phyloP scores from a whole-genome alignment of 2,113 vertebrate species.

The Centrocercus urophasianus region DNA sequence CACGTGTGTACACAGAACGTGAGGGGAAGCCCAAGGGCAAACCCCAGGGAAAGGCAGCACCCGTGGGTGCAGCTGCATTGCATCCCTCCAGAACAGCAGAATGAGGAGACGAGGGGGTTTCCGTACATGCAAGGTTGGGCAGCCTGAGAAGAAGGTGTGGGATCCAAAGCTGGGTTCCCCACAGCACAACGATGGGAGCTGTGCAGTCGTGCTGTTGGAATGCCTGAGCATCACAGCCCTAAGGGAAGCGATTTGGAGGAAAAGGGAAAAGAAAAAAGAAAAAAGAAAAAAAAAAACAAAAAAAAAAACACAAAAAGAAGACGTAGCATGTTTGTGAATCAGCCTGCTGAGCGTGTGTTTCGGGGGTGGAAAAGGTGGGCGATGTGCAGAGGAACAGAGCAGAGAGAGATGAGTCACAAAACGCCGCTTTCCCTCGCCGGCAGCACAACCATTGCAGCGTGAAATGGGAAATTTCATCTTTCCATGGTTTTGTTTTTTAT shows the following conservation, averaged over 20 bases:
- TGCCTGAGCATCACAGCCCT: slow-evolving; percentile 45
- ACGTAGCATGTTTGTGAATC: slow-evolving; percentile 67
- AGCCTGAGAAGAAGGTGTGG: neutral
- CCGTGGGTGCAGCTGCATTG: neutral
- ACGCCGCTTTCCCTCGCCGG: slow-evolving; percentile 23
- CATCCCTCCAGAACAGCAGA: neutral
- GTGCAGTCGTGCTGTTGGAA: neutral
- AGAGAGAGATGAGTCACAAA: slow-evolving; percentile 75
- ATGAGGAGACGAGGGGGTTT: neutral
- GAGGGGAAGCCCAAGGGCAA: neutral
- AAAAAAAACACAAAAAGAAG: neutral
- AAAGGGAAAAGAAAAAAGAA: neutral
- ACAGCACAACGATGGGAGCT: neutral
- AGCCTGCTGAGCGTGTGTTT: slow-evolving; percentile 64
- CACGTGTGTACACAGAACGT: neutral
- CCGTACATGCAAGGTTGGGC: neutral
- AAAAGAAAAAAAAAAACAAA: too few relatives aligned
- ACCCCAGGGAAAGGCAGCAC: neutral
- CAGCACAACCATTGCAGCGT: slow-evolving; percentile 11
- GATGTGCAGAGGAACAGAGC: slow-evolving; percentile 57
- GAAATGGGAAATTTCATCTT: neutral
- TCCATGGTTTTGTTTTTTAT: neutral
- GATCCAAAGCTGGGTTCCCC: neutral
- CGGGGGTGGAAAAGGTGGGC: slow-evolving; percentile 73
- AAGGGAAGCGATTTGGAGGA: slow-evolving; percentile 32